Conservation (phyloP, 2,797 vertebrate species). For the Scolopax rusticola region DNA sequence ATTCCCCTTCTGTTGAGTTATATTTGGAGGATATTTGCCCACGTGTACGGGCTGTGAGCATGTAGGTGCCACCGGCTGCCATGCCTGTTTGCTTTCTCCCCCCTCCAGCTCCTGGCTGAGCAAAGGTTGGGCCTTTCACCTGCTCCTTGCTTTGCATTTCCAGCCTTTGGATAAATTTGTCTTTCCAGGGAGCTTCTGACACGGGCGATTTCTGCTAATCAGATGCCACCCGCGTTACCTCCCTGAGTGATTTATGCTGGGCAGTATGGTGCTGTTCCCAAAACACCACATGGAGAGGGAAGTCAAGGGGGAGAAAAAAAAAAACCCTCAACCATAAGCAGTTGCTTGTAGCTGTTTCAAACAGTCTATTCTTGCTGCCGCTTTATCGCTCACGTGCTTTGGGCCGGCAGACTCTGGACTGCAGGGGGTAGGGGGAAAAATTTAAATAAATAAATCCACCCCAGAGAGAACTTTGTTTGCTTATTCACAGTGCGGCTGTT, state of each 20-base stretch:
- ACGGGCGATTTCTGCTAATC: neutral
- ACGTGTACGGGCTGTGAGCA: accelerated
- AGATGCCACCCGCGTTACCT: neutral
- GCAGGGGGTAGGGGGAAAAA: neutral
- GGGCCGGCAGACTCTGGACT: neutral
- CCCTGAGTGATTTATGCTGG: neutral
- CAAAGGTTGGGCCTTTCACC: neutral
- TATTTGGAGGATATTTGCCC: neutral
- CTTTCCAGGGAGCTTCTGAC: neutral
- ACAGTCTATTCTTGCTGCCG: neutral
- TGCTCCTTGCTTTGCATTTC: neutral
- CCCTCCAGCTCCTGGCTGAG: neutral
- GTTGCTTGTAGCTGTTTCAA: neutral
- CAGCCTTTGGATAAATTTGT: neutral
- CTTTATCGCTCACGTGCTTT: slow-evolving; percentile 11
- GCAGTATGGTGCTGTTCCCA: neutral
- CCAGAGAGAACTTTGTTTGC: neutral
- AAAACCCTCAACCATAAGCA: neutral
- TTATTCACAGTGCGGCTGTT: neutral
- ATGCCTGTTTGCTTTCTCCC: neutral
- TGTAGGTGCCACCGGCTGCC: neutral
- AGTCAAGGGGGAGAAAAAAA: neutral
- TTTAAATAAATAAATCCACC: neutral
- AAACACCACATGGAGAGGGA: neutral
- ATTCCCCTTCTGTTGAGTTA: neutral